Conservation (phyloP, 2,888 invertebrate genomes). For the Agrenia bidenticulata region DNA sequence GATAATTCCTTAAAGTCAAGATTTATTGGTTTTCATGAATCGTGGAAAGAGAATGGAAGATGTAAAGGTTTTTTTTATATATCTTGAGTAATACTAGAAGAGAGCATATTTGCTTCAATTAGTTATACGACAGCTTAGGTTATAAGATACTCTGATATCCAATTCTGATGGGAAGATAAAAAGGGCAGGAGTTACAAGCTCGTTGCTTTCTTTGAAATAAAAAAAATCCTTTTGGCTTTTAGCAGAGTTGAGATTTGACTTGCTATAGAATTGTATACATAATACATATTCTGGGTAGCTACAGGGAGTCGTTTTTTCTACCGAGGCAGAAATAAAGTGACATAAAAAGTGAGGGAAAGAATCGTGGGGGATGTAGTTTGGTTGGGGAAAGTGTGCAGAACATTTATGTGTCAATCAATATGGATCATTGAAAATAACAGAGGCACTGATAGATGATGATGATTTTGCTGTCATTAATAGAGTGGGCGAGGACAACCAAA, state of each 20-base stretch:
- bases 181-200: too few relatives aligned
- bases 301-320: too few relatives aligned
- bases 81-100: background rate
- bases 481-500: conserved; percentile 28
- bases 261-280: too few relatives aligned
- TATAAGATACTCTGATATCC: too few relatives aligned
- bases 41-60: background rate
- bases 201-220: too few relatives aligned
- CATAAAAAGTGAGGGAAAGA: too few relatives aligned
- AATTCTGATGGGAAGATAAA: too few relatives aligned
- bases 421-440: background rate
- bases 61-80: background rate
- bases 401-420: conserved; percentile 20
- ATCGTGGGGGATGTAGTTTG: background rate
- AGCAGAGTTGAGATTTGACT: too few relatives aligned
- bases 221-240: too few relatives aligned
- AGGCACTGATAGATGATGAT: conserved; percentile 34
- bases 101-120: conserved; percentile 1
- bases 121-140: background rate
- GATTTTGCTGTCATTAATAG: conserved; percentile 3
- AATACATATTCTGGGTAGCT: too few relatives aligned
- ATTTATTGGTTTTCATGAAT: conserved; percentile 5
- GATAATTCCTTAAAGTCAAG: background rate
- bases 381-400: background rate
- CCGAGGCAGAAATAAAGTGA: too few relatives aligned